Conservation (phyloP, 2,888 invertebrate genomes). For the Alloplasta piceator region DNA sequence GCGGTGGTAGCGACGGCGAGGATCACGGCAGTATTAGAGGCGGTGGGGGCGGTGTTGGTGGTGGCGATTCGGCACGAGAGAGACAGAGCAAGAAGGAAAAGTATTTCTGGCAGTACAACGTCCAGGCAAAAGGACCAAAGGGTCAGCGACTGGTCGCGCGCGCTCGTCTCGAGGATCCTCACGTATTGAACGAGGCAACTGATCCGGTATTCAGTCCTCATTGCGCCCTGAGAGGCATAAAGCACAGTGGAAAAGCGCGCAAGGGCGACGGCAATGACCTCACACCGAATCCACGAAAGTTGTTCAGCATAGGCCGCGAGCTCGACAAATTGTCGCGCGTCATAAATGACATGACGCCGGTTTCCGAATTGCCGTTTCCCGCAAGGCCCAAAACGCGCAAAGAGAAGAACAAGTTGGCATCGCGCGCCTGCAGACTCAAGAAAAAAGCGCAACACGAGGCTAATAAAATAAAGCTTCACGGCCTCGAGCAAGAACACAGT, state of each 20-base stretch:
- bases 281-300: constrained; percentile 96
- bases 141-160: constrained; percentile 94
- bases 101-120: constrained; percentile 99
- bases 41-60: constrained; percentile 78
- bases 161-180: constrained; percentile 95
- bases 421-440: constrained; percentile 97
- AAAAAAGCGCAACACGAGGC: constrained; percentile 99
- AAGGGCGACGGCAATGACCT: constrained; percentile 99
- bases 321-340: constrained; percentile 94
- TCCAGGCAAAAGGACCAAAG: constrained; percentile 98
- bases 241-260: constrained; percentile 95
- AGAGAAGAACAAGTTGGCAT: constrained; percentile 98
- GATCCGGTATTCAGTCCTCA: constrained; percentile 98
- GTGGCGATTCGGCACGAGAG: constrained; percentile 72
- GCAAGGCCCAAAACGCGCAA: constrained; percentile 96
- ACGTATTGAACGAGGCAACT: constrained; percentile 94
- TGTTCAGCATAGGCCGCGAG: constrained; percentile 95
- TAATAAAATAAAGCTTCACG: constrained; percentile 97
- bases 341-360: constrained; percentile 98
- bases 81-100: constrained; percentile 89
- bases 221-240: constrained; percentile 95
- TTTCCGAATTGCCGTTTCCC: constrained; percentile 95
- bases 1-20: constrained; percentile 87
- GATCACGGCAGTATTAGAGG: constrained; percentile 81
- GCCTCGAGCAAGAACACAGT: constrained; percentile 97